Evolutionary conservation across 2,797 vertebrate species (phyloP), one percentile per base, ranked within the genome.

Genomic region (Parauchenoglanis punctatus): DNA sequence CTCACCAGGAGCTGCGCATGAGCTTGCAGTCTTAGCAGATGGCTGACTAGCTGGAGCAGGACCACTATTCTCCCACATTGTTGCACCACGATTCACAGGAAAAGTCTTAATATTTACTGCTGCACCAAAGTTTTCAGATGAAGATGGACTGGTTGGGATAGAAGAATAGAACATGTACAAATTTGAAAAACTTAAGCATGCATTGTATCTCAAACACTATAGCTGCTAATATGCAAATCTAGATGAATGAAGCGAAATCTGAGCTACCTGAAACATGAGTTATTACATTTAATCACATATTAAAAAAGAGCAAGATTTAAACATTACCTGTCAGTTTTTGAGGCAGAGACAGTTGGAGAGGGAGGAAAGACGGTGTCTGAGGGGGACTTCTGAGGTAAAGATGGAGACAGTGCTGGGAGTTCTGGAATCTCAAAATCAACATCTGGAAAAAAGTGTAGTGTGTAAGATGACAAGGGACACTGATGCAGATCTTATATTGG

Each of bases 341-440:
- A 93, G 80, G 94, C 80, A 85, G 82, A 58, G 84, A 46, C 72
- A 88, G 89, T 28, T 70, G 15, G 28, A 6, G 49, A 12, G 87
- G 75, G 77, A 0, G 89, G 35, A n/a, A 75, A 61, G 54, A 77
- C 44, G 13, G 35, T 87, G 83, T 90, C 88, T 35, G 78, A 86
- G 49, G 82, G 67, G 52, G 83, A 70, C 54, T 76, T 86, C 35
- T 81, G 75, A 81, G 88, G 52, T 67, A 56, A 49, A 44, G 93
- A 68, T 5, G 77, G 35, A 5, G 54, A 35, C 44, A 35, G 72
- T 3, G 90, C 92, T 0, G 91, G 91, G 15, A 91, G 67, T 0
- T 94, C 93, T 44, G 94, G 94, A 84, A 95, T 90, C 91, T 95
- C 93, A 90, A 96, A 96, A 82, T 94, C 91, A 28, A 91, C 80